phyloP scores from a whole-genome alignment of 2,113 vertebrate genomes.

The Corythoichthys intestinalis region DNA sequence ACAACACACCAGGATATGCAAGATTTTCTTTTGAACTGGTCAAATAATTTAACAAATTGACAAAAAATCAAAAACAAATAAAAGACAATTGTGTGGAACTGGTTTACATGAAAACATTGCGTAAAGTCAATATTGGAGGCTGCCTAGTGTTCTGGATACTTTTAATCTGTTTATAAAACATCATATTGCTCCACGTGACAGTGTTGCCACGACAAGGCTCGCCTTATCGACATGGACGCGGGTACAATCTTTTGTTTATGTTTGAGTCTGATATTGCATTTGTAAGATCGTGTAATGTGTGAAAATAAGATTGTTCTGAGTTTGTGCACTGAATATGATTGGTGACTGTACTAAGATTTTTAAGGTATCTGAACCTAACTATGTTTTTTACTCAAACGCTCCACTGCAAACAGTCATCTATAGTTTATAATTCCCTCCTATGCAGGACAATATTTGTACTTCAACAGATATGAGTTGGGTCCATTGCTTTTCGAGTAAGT shows the following conservation, averaged over 20 bases:
- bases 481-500: background rate
- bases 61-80: background rate
- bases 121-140: background rate
- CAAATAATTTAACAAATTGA: background rate
- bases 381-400: too few relatives aligned
- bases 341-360: too few relatives aligned
- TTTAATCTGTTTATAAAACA: background rate
- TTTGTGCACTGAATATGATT: too few relatives aligned
- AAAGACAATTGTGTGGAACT: background rate
- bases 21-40: background rate
- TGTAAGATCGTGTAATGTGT: background rate
- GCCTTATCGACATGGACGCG: background rate
- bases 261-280: conserved; percentile 7
- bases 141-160: background rate
- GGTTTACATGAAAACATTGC: background rate
- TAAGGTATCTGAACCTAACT: too few relatives aligned
- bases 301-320: background rate
- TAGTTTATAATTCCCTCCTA: too few relatives aligned
- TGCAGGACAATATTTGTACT: background rate
- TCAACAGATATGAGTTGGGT: background rate
- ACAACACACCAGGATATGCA: background rate
- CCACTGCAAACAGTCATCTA: too few relatives aligned
- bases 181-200: background rate
- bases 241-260: conserved; percentile 3
- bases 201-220: background rate